A percentile compares a stretch with the other conserved stretches of the same genome.
These are phyloP conservation scores for Raphicerus campestris DNA, from an alignment of 2,113 vertebrate genomes.

Conservation along the genomic window DNA sequence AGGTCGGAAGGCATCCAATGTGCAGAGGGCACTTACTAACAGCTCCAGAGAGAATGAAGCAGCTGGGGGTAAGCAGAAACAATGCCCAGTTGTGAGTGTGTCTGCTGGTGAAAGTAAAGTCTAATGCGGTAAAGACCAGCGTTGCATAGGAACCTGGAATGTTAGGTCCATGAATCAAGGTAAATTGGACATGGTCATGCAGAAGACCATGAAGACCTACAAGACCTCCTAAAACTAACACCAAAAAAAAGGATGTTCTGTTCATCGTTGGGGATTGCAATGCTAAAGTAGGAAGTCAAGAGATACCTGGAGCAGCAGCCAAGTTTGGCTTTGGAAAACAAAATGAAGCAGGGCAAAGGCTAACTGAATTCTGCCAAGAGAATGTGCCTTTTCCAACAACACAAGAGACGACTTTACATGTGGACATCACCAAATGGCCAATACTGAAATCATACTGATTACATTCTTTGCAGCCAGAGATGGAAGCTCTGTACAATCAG, in stretches of 20 bases:
- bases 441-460: background rate
- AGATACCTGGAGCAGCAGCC: background rate
- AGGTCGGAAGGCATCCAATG: rapidly evolving
- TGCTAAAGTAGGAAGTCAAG: background rate
- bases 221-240: background rate
- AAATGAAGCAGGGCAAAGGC: background rate
- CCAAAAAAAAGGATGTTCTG: background rate
- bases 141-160: background rate
- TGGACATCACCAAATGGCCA: background rate
- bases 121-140: background rate
- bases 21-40: background rate
- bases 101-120: background rate
- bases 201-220: background rate
- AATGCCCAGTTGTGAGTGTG: background rate
- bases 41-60: background rate
- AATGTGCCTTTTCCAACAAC: background rate
- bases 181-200: background rate
- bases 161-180: background rate
- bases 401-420: background rate
- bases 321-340: background rate
- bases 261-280: background rate
- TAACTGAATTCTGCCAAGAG: background rate
- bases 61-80: background rate
- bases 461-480: background rate
- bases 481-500: background rate